phyloP scores from a whole-genome alignment of 2,888 invertebrate species.

The Stenurella melanura region DNA sequence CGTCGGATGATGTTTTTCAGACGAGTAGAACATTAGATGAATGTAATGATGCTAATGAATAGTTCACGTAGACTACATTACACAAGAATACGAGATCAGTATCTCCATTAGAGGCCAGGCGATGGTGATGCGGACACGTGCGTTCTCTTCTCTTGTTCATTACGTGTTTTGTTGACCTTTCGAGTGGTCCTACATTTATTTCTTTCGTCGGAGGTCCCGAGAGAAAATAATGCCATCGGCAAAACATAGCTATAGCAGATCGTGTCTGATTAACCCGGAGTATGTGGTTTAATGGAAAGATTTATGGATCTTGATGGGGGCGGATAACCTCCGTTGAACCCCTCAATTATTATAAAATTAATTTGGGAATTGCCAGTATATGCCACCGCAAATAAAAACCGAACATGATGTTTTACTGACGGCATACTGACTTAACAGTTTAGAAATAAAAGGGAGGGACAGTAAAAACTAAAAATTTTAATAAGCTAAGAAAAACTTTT shows the following conservation, averaged over 20 bases:
- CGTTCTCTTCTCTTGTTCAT: slow-evolving; percentile 8
- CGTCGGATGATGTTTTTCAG: background rate
- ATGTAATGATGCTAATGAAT: slow-evolving; percentile 2
- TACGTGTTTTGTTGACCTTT: slow-evolving; percentile 35
- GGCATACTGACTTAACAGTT: too few species aligned
- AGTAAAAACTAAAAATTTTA: too few species aligned
- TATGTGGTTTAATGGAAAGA: slow-evolving; percentile 32
- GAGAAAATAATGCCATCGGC: slow-evolving; percentile 10
- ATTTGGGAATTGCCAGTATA: slow-evolving; percentile 11
- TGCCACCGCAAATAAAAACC: background rate
- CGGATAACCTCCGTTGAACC: slow-evolving; percentile 20
- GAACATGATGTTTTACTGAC: too few species aligned
- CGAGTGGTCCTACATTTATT: slow-evolving; percentile 24
- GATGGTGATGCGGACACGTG: slow-evolving; percentile 15
- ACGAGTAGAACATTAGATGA: slow-evolving; percentile 1
- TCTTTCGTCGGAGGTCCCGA: slow-evolving; percentile 17
- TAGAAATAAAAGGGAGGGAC: too few species aligned
- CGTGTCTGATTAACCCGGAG: slow-evolving; percentile 27
- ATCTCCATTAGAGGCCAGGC: slow-evolving; percentile 13
- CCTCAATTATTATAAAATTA: slow-evolving; percentile 35
- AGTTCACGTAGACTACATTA: slow-evolving; percentile 16
- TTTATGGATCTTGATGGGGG: slow-evolving; percentile 24
- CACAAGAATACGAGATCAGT: slow-evolving; percentile 22
- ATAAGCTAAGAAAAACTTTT: too few species aligned
- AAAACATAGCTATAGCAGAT: background rate